Conservation (phyloP, 2,113 vertebrate species). For the Mungos mungo region DNA sequence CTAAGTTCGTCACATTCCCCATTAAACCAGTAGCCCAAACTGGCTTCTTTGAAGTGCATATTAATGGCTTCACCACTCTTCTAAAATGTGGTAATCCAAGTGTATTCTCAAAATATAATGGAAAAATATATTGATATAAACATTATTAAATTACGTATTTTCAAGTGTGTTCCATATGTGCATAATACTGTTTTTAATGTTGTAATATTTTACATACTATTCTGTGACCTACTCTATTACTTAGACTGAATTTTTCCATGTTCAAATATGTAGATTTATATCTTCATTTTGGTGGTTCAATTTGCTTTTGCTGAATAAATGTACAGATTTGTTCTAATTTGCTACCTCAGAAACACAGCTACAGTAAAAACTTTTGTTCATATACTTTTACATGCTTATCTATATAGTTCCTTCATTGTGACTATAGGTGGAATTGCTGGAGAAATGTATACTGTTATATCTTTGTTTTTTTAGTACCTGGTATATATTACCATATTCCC, state of each 20-base stretch:
- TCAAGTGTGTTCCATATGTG: neutral
- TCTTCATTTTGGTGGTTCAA: neutral
- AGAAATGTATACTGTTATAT: neutral
- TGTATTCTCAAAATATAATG: neutral
- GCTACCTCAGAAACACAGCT: neutral
- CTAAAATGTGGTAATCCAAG: neutral
- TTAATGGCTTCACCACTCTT: neutral
- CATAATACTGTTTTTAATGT: neutral
- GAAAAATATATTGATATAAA: neutral
- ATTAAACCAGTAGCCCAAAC: neutral
- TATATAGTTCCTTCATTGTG: neutral
- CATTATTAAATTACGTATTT: neutral
- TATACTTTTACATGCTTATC: neutral
- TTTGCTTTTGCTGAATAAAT: neutral
- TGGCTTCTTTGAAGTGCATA: neutral
- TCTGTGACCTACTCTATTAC: neutral
- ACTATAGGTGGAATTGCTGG: neutral
- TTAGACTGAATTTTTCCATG: neutral
- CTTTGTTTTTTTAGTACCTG: neutral
- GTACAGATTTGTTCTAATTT: neutral
- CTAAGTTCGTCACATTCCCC: neutral
- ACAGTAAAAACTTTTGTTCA: neutral
- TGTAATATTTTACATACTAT: neutral
- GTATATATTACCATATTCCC: neutral
- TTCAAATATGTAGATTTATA: neutral